Evolutionary conservation across 2,797 vertebrate species (phyloP).

Genomic region (Protonibea diacanthus): DNA sequence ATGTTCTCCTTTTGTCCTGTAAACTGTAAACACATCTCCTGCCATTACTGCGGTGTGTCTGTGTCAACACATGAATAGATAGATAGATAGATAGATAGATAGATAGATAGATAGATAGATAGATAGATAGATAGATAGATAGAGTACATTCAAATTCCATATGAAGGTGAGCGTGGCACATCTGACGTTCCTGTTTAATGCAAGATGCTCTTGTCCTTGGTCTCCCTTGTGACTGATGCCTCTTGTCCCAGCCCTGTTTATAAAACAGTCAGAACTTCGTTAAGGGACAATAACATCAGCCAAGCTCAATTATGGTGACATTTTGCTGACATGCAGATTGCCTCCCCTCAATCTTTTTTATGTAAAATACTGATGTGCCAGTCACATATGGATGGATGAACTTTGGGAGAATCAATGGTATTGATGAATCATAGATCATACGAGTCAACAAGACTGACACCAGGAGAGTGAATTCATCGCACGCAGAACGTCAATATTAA

Average conservation of each 20-base stretch:
- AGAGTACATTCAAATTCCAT: slow-evolving; percentile 53
- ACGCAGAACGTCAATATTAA: slow-evolving; percentile 89
- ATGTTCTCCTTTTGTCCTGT: slow-evolving; percentile 58
- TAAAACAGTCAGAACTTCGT: slow-evolving; percentile 86
- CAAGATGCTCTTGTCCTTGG: slow-evolving; percentile 77
- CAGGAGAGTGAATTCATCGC: slow-evolving; percentile 90
- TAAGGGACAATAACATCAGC: slow-evolving; percentile 85
- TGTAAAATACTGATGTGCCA: slow-evolving; percentile 91
- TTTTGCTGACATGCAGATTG: slow-evolving; percentile 87
- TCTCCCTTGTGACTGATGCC: slow-evolving; percentile 82
- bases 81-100: slow-evolving; percentile 10
- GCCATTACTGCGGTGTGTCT: slow-evolving; percentile 13
- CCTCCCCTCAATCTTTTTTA: slow-evolving; percentile 87
- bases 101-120: slow-evolving; percentile 1
- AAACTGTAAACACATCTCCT: slow-evolving; percentile 55
- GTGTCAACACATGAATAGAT: slow-evolving; percentile 15
- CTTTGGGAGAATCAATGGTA: slow-evolving; percentile 92
- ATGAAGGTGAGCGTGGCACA: slow-evolving; percentile 49
- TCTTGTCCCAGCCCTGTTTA: slow-evolving; percentile 82
- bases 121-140: slow-evolving; percentile 14
- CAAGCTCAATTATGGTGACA: slow-evolving; percentile 85
- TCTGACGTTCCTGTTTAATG: slow-evolving; percentile 64
- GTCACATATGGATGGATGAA: slow-evolving; percentile 93
- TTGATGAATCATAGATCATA: slow-evolving; percentile 91
- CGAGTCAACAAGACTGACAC: slow-evolving; percentile 91